Base-by-base conservation (phyloP, 2,797 vertebrate genomes). In the Danionella dracula region DNA sequence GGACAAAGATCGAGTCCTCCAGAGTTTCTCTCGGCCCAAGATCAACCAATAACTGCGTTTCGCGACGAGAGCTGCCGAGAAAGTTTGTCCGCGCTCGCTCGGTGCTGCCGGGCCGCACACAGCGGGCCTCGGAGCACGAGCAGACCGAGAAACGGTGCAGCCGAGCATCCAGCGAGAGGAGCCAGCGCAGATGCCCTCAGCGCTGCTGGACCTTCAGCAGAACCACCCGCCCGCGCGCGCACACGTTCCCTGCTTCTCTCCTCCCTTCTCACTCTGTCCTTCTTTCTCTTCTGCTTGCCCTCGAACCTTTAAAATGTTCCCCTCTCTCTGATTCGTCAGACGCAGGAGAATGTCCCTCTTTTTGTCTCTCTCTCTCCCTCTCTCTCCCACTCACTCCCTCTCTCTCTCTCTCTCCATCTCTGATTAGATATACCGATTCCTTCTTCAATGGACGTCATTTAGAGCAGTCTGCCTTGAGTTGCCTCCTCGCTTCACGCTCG, bases 361-460 rank as follows among this genome's bases (percentile, higher is more conserved):
- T 90, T 87, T 89, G 79, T 88, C 83, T 92, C 83, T 77, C 85
- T 81, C 88, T 91, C 87, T n/a, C n/a, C n/a, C n/a, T n/a, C n/a
- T n/a, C n/a, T n/a, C n/a, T 91, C 83, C 76, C 76, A 85, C 85
- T 86, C 85, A 82, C 84, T 79, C 88, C 88, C 88, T 84, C 84
- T 82, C 83, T 84, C 87, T 87, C 86, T 84, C 84, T 88, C 91
- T 87, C 91, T 79, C 79, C 92, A 86, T 90, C 92, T 89, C 94
- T 93, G 94, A 95, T 97, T 93, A 95, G 94, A 97, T 95, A 94
- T 94, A 94, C 93, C 88, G 93, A 95, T 94, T 91, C 94, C 90
- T 90, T 93, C 89, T 95, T 96, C 95, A 93, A 95, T 95, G 94
- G 95, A 97, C 94, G 94, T 97, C 94, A 94, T 94, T 96, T 94